Evolutionary conservation across 2,113 vertebrate species (phyloP).

Genomic region (Hippopotamus amphibius): DNA sequence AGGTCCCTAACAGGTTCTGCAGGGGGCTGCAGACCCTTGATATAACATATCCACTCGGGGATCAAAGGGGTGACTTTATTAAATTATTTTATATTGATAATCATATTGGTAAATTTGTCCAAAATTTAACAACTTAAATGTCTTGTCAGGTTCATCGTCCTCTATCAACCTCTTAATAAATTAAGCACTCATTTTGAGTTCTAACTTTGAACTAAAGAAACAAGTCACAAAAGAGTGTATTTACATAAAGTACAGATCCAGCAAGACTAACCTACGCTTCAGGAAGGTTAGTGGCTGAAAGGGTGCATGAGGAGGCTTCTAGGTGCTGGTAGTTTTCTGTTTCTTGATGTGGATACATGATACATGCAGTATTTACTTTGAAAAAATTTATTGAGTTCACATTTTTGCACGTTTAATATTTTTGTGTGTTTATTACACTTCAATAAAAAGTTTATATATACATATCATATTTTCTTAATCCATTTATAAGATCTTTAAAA

Average conservation of each 20-base stretch:
- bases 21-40: too few relatives aligned
- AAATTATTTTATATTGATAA: background rate
- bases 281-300: background rate
- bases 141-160: fast-evolving
- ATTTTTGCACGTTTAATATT: background rate
- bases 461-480: background rate
- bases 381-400: background rate
- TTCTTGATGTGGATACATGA: background rate
- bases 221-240: background rate
- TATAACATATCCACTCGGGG: background rate
- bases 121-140: background rate
- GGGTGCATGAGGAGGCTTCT: fast-evolving
- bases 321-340: background rate
- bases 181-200: background rate
- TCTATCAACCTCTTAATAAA: background rate
- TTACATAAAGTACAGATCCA: background rate
- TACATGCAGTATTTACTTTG: background rate
- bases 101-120: background rate
- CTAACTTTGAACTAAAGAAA: background rate
- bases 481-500: background rate
- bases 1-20: too few relatives aligned
- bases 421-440: background rate
- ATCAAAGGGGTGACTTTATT: background rate
- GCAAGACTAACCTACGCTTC: background rate
- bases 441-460: background rate